These are phyloP conservation scores for Nylanderia fulva DNA, from an alignment of 1,140 invertebrate genomes.

Conservation along the genomic window DNA sequence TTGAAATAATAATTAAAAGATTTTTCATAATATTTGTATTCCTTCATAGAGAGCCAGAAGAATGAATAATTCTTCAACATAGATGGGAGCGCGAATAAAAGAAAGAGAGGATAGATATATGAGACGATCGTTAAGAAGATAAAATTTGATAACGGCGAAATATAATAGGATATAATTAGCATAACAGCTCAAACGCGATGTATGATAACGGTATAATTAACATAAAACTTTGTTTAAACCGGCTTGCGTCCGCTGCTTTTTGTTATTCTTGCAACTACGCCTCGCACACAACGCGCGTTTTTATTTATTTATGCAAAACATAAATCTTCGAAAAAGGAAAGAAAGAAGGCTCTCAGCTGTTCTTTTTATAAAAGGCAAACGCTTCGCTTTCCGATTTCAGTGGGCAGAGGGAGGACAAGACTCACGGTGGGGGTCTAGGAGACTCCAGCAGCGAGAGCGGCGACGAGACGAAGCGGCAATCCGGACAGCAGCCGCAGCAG, in stretches of 20 bases:
- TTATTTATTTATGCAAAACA: background rate
- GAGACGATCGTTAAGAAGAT: background rate
- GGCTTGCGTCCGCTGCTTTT: background rate
- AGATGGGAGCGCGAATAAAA: background rate
- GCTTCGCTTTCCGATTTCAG: slow-evolving; percentile 71
- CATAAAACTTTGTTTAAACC: slow-evolving; percentile 31
- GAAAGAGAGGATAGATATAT: background rate
- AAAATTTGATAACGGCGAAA: slow-evolving; percentile 1
- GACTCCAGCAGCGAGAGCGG: slow-evolving; percentile 85
- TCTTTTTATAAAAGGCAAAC: slow-evolving; percentile 30
- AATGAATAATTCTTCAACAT: background rate
- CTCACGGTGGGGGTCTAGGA: slow-evolving; percentile 79
- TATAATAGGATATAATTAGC: background rate
- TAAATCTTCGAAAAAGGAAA: slow-evolving; percentile 24
- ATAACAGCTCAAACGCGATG: background rate
- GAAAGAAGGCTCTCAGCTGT: background rate
- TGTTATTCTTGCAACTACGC: background rate
- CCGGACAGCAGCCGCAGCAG: slow-evolving; percentile 70
- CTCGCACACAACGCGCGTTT: background rate
- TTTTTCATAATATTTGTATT: background rate
- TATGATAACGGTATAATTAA: background rate
- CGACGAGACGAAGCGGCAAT: slow-evolving; percentile 81
- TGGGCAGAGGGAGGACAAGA: slow-evolving; percentile 83
- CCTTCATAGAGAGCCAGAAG: background rate
- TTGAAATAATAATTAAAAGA: background rate